Base-by-base conservation (phyloP, 2,888 invertebrate genomes). In the Aproaerema taeniolella region DNA sequence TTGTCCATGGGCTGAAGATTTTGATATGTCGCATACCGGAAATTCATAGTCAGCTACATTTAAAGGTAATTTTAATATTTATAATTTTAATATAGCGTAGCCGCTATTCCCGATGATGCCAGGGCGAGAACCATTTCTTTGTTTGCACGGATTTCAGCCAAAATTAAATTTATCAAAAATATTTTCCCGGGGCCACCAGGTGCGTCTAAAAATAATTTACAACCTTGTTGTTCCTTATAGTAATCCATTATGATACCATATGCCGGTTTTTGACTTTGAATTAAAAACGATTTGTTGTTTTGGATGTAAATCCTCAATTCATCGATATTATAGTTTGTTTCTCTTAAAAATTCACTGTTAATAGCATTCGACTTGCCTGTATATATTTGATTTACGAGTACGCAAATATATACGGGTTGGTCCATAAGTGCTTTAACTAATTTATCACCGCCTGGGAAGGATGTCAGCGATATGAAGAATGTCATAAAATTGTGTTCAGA, bases 181-280 rank as follows among this genome's bases (percentile, higher is more conserved):
- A 29, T 37, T 29, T 37, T 37, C 1, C 36, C 29, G 3, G 29
- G 29, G 8, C 36, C 36, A 16, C 36, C 29, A 2, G 36, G 36
- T 2, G 36, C 36, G 11, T 37, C 36, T 9, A 36, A 28, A 10
- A 35, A 35, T 7, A 26, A n/a, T n/a, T n/a, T n/a, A n/a, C n/a
- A n/a, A n/a, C n/a, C n/a, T n/a, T n/a, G n/a, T n/a, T n/a, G n/a
- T n/a, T n/a, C n/a, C n/a, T n/a, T n/a, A n/a, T n/a, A n/a, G n/a
- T 10, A 4, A 20, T 33, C 2, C 24, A 29, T 5, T 29, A 29
- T 12, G 5, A n/a, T 4, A 4, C 12, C 3, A 8, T 29, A 29
- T 2, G 12, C 12, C 2, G 11, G 2, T 12, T 29, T 8, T 29
- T 29, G 29, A 12, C 12, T 10, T 2, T 8, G 12, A 12, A 2